Evolutionary conservation across 2,113 vertebrate genomes (phyloP), one percentile per base, ranked within the genome.

Genomic region (Strigops habroptila): DNA sequence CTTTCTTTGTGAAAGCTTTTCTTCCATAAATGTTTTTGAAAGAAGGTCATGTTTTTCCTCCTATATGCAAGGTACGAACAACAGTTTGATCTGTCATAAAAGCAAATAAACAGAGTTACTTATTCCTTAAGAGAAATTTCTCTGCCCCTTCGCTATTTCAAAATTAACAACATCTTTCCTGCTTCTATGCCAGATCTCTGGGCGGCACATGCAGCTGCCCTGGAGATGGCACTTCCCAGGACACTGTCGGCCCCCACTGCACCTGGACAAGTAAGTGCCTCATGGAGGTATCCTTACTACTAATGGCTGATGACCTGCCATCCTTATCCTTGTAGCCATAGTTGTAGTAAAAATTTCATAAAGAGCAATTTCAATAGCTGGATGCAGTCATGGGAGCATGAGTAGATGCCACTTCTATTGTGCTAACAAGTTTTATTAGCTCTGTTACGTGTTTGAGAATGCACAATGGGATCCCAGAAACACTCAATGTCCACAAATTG

Each of bases 361-460:
- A 53, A 22, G 8, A 22, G 13, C 46, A 51, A 53, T 80, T 65
- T 53, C 35, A 33, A 51, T 55, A 55, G 39, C 24, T 83, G 37
- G 28, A 8, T 62, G 41, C 3, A 1, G 0, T 1, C 10, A 4
- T 24, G 13, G 37, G 69, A 31, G 31, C 44, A 37, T 4, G 12
- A 48, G 14, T n/a, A 69, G 33, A 16, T 76, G 35, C 18, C 7
- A 12, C 44, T 65, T 60, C 35, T 84, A 23, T 76, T 48, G 39
- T 44, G 19, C 53, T 78, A 63, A 82, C 21, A 63, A 63, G 60
- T 49, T 84, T 44, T 77, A 46, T 80, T 71, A 65, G 23, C n/a
- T 84, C 31, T 86, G 24, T 52, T 57, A 59, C 5, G 9, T 8
- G 33, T 78, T 64, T 69, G 30, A 62, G 49, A 74, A 52, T 37